These are phyloP conservation scores for Drosophila simulans DNA, from an alignment of 1,140 invertebrate genomes.

Conservation along the genomic window DNA sequence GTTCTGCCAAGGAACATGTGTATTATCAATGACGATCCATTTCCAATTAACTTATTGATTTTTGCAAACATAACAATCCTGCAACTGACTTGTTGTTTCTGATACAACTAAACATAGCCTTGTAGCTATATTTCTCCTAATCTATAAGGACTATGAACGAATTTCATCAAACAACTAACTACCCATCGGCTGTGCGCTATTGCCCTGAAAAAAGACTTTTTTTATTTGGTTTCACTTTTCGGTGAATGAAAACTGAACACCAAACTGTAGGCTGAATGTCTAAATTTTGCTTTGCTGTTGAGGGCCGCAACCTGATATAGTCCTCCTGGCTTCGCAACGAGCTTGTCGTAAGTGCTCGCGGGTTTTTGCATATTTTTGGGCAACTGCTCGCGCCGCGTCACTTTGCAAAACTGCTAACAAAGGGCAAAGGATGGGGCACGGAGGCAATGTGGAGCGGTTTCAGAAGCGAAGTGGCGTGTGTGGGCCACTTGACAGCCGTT, in stretches of 20 bases:
- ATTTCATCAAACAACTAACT: neutral
- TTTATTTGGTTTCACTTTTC: constrained; percentile 47
- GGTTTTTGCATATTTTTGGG: constrained; percentile 58
- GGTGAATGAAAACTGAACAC: constrained; percentile 29
- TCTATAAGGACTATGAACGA: neutral
- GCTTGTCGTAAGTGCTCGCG: constrained; percentile 41
- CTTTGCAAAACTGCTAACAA: constrained; percentile 42
- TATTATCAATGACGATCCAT: neutral
- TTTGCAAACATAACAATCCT: neutral
- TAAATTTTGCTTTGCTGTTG: constrained; percentile 51
- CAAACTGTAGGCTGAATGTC: constrained; percentile 50
- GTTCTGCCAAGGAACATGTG: constrained; percentile 8
- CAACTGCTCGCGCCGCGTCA: constrained; percentile 32
- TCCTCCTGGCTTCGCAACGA: constrained; percentile 14
- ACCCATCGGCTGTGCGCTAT: neutral
- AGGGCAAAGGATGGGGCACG: constrained; percentile 9
- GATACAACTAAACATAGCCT: neutral
- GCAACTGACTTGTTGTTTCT: neutral
- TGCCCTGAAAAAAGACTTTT: constrained; percentile 20
- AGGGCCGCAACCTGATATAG: constrained; percentile 15
- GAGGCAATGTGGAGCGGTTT: constrained; percentile 2
- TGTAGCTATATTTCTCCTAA: too few relatives aligned
- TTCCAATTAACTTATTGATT: neutral
- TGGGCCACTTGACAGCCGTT: constrained; percentile 76
- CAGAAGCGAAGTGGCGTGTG: constrained; percentile 38